Base-by-base conservation (phyloP, 1,140 invertebrate genomes). In the Drosophila sechellia region DNA sequence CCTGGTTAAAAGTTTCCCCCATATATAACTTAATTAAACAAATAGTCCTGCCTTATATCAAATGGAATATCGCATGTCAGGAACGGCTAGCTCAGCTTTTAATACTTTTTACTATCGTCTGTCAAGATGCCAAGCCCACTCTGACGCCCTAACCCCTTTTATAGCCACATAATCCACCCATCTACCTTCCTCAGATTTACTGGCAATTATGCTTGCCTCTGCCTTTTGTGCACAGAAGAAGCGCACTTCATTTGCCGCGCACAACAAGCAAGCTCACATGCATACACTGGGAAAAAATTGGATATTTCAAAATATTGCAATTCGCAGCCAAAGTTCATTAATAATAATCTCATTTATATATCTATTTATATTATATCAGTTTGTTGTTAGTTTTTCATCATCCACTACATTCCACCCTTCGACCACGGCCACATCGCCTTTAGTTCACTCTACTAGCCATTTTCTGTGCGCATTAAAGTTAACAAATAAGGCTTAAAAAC, bases 401-500 rank as follows among this genome's bases (percentile, higher is more conserved):
- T 20, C 25, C 27, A 25, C 37, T 27, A 1, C 10, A 17, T 10
- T 43, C 12, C 22, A 22, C 37, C 22, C 17, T 4, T n/a, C 5
- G 3, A 6, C 57, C 52, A 64, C 69, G 69, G 59, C 69, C 45
- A 40, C 58, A 15, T 20, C 37, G 17, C 40, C 59, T 63, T 73
- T 66, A 53, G 40, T 46, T 74, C 17, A 40, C 69, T 39, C 22
- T 46, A 45, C 45, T 49, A 64, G 48, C 58, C 17, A 46, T 45
- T 34, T 37, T 46, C 31, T 60, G 10, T 17, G 22, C 25, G 79
- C 46, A 77, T 84, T 89, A 89, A 89, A 84, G 60, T 68, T 79
- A 89, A 87, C 84, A 87, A 87, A 87, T 74, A 89, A 73, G 69
- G 84, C 72, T 87, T 87, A 89, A 89, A 84, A 89, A 89, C 76